phyloP scores from a whole-genome alignment of 2,888 invertebrate species.

The Palloptera scutellata region DNA sequence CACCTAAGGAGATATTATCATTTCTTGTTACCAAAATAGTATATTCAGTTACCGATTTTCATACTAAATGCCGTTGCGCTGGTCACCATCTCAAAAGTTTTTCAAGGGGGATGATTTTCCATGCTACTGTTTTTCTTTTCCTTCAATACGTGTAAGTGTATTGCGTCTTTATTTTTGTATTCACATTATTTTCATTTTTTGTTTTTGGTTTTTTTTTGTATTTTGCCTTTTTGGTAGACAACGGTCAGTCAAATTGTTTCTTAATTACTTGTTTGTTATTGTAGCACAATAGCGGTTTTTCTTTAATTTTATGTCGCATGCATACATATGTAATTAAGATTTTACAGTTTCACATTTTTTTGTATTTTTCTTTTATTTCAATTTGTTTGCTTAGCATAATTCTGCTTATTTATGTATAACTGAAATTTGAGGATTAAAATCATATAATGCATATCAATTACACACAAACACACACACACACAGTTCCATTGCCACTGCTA shows the following conservation, averaged over 20 bases:
- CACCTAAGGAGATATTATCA: slow-evolving; percentile 53
- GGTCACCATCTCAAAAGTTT: background rate
- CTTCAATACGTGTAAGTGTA: too few species aligned
- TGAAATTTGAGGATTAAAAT: too few species aligned
- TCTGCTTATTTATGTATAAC: too few species aligned
- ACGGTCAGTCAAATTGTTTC: slow-evolving; percentile 24
- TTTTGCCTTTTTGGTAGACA: slow-evolving; percentile 11
- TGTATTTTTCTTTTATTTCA: background rate
- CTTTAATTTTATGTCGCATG: slow-evolving; percentile 16
- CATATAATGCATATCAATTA: too few species aligned
- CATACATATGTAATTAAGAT: slow-evolving; percentile 29
- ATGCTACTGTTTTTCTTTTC: background rate
- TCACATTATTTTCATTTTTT: slow-evolving; percentile 11
- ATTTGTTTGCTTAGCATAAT: slow-evolving; percentile 18
- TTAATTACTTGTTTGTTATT: slow-evolving; percentile 25
- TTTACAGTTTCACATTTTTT: slow-evolving; percentile 20
- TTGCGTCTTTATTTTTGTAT: background rate
- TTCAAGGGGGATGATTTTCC: background rate
- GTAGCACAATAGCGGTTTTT: slow-evolving; percentile 8
- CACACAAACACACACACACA: too few species aligned
- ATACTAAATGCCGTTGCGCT: background rate
- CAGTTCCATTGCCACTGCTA: too few species aligned
- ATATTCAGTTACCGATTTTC: background rate
- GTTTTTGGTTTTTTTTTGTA: background rate
- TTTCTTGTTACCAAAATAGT: background rate